Conservation (phyloP, 30 jellyfish, hydroid and myxozoan genomes). For the Sanderia malayensis region DNA sequence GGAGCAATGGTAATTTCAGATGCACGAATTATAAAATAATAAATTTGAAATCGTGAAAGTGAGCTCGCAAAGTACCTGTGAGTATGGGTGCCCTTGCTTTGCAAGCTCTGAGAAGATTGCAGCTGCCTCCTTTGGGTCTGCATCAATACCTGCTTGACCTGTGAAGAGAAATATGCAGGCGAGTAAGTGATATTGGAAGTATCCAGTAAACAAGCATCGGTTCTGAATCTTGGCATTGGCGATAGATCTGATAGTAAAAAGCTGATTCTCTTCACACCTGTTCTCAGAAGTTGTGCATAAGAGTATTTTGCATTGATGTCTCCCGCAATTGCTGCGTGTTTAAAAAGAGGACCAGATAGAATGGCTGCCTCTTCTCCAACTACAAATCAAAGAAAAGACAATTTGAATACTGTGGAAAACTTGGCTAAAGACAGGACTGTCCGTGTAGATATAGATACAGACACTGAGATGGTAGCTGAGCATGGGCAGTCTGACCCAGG, state of each 20-base stretch:
- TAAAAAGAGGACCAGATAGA: conserved; percentile 71
- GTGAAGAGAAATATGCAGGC: too few relatives aligned
- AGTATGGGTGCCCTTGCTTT: conserved; percentile 81
- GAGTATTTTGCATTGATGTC: conserved; percentile 82
- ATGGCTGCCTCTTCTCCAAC: conserved; percentile 87
- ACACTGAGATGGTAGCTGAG: too few relatives aligned
- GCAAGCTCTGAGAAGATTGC: conserved; percentile 75
- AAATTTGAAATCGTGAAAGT: not conserved
- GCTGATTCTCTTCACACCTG: too few relatives aligned
- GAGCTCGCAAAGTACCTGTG: conserved; percentile 73
- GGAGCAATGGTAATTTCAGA: not conserved
- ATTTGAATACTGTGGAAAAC: too few relatives aligned
- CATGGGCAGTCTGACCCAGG: too few relatives aligned
- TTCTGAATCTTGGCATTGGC: too few relatives aligned
- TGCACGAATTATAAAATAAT: not conserved
- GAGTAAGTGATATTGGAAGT: too few relatives aligned
- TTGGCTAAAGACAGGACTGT: too few relatives aligned
- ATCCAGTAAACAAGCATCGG: too few relatives aligned
- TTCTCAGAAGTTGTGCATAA: conserved; percentile 76
- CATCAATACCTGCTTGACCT: conserved; percentile 88
- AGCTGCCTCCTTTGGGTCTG: conserved; percentile 81
- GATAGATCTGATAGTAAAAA: too few relatives aligned
- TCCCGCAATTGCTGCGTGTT: conserved; percentile 79
- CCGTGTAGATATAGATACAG: too few relatives aligned
- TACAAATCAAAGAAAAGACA: conserved; percentile 5